A percentile compares a stretch with the other conserved stretches of the same genome.
phyloP scores from a whole-genome alignment of 2,797 vertebrate species.

The Rhinogobio ventralis region DNA sequence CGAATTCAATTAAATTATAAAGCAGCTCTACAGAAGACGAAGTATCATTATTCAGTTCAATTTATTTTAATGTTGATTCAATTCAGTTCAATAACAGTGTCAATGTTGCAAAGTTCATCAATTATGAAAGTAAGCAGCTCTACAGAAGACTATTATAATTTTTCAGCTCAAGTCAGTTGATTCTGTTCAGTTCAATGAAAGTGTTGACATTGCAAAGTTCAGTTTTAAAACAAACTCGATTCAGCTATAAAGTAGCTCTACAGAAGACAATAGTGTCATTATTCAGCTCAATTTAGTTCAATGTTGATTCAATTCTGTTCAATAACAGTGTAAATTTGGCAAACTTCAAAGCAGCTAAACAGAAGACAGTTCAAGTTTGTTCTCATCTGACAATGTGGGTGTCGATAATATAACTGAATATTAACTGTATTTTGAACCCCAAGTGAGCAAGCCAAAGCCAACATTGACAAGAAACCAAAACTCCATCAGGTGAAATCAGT shows the following conservation, averaged over 20 bases:
- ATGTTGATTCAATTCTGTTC: neutral
- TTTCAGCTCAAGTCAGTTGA: neutral
- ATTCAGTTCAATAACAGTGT: neutral
- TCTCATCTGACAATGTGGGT: neutral
- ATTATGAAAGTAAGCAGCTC: neutral
- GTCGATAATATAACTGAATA: neutral
- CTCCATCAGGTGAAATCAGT: neutral
- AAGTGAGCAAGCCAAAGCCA: neutral
- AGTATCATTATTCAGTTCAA: neutral
- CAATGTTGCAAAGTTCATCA: neutral
- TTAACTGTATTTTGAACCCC: neutral
- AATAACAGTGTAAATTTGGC: neutral
- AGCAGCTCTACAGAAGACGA: neutral
- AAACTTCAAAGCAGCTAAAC: neutral
- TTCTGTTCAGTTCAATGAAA: neutral
- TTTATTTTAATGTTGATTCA: neutral
- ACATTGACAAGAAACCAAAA: neutral
- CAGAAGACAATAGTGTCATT: neutral
- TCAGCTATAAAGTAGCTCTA: neutral
- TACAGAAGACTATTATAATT: neutral
- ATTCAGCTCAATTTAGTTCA: neutral
- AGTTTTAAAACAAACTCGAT: neutral
- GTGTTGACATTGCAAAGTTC: neutral
- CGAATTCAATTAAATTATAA: neutral
- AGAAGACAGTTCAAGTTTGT: conserved; percentile 11